These are phyloP conservation scores for Vanessa tameamea DNA, from an alignment of 1,140 invertebrate genomes.

Conservation along the genomic window DNA sequence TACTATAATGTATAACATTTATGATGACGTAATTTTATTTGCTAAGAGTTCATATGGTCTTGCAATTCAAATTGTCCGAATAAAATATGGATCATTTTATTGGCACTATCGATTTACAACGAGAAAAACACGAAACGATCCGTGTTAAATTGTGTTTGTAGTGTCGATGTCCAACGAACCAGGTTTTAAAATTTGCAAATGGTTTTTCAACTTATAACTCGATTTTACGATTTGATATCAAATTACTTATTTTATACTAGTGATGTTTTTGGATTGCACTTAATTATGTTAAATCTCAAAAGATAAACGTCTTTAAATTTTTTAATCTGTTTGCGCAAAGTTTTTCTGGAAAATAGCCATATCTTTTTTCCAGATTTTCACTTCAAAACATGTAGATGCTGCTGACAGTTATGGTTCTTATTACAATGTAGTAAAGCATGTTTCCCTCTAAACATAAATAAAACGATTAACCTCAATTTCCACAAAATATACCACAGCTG, in stretches of 20 bases:
- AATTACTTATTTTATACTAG: background rate
- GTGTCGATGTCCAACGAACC: background rate
- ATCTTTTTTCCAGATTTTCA: background rate
- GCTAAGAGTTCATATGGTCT: background rate
- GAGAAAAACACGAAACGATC: background rate
- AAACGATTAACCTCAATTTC: conserved; percentile 8
- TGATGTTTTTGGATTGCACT: background rate
- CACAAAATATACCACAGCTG: background rate
- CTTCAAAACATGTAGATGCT: background rate
- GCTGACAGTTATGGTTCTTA: background rate
- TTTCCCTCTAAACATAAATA: background rate
- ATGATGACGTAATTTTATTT: background rate
- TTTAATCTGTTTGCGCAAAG: background rate
- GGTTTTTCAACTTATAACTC: conserved; percentile 1
- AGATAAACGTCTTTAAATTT: background rate
- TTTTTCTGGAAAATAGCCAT: conserved; percentile 2
- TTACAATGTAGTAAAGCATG: background rate
- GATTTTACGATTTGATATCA: background rate
- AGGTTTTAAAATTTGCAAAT: conserved; percentile 12
- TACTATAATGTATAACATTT: too few species aligned
- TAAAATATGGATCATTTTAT: conserved; percentile 8
- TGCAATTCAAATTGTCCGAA: background rate
- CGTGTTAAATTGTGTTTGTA: conserved; percentile 6
- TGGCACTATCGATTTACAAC: background rate
- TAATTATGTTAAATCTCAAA: background rate